Evolutionary conservation across 2,113 vertebrate species (phyloP).

Genomic region (Pampusana beccarii): DNA sequence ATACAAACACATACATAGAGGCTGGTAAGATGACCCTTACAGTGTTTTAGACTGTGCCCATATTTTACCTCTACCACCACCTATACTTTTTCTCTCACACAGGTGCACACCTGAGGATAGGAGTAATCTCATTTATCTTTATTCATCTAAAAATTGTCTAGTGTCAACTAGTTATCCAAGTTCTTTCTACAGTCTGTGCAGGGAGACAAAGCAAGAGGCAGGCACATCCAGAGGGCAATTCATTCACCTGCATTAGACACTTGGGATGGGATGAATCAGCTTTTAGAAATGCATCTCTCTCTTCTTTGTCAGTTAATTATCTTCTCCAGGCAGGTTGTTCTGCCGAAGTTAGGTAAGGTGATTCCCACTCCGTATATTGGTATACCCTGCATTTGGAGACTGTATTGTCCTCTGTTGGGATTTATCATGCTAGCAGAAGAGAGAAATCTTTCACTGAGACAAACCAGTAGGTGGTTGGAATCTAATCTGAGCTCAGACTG

Average conservation of each 20-base stretch:
- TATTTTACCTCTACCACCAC: neutral
- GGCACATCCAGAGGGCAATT: neutral
- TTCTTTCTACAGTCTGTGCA: neutral
- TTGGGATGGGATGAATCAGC: neutral
- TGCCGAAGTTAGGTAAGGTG: neutral
- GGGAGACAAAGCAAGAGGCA: neutral
- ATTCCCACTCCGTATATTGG: neutral
- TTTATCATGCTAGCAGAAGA: neutral
- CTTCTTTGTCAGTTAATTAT: neutral
- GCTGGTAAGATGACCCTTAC: neutral
- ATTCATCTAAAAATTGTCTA: neutral
- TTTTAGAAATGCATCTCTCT: neutral
- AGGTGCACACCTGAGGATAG: neutral
- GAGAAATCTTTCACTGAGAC: neutral
- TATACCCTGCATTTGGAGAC: neutral
- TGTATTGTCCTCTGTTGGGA: neutral
- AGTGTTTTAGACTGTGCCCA: neutral
- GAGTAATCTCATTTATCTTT: neutral
- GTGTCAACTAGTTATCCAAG: neutral
- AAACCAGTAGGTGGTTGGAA: neutral
- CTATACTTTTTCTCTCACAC: neutral
- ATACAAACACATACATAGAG: neutral
- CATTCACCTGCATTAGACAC: neutral
- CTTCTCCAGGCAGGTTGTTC: too few relatives aligned
- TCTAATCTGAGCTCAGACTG: neutral